Evolutionary conservation across 2,797 vertebrate species (phyloP).

Genomic region (Pipistrellus pipistrellus): DNA sequence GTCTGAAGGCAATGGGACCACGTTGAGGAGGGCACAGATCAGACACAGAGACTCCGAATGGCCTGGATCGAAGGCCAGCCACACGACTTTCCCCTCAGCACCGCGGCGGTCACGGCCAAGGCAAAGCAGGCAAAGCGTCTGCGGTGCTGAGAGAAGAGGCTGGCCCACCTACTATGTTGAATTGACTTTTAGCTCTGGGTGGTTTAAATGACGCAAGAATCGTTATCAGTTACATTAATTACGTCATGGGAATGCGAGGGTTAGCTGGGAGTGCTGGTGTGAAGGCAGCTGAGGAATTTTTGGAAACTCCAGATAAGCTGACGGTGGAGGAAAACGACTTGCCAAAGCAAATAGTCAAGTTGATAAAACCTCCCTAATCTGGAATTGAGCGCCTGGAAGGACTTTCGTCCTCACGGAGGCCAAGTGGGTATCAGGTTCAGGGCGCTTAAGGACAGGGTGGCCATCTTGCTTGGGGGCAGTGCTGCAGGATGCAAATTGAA

Average conservation of each 20-base stretch:
- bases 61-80: background rate
- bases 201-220: background rate
- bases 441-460: background rate
- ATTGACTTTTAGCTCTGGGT: background rate
- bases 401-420: background rate
- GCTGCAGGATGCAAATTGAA: background rate
- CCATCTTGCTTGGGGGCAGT: background rate
- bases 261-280: background rate
- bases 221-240: background rate
- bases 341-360: background rate
- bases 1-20: background rate
- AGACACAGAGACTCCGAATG: background rate
- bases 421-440: background rate
- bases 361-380: background rate
- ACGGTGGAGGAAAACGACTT: background rate
- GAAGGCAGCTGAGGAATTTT: background rate
- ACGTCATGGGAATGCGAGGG: background rate
- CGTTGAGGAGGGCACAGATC: background rate
- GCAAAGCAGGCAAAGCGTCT: background rate
- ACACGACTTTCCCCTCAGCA: background rate
- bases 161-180: background rate
- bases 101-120: background rate
- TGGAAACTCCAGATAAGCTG: background rate
- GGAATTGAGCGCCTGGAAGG: background rate
- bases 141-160: background rate